Percentiles rank a stretch among this genome's conserved stretches.
Evolutionary conservation across 2,888 invertebrate species (phyloP).

Genomic region (Eilema griseolum): DNA sequence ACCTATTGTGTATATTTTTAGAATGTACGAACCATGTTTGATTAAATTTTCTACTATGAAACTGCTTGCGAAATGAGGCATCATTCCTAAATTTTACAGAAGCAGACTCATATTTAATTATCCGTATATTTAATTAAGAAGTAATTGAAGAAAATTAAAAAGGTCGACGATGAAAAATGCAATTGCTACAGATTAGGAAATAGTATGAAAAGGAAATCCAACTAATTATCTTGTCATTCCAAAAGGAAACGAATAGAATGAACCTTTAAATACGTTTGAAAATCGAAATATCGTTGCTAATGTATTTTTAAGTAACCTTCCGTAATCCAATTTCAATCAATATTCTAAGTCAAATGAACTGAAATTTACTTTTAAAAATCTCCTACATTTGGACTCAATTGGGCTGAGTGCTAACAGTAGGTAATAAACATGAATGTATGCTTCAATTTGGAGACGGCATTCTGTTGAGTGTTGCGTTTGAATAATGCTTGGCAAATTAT

Average conservation of each 20-base stretch:
- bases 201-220: slow-evolving; percentile 20
- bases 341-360: slow-evolving; percentile 57
- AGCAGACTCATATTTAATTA: not conserved
- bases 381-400: slow-evolving; percentile 54
- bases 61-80: no score
- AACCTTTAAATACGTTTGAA: slow-evolving; percentile 29
- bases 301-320: slow-evolving; percentile 51
- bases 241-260: slow-evolving; percentile 28
- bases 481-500: slow-evolving; percentile 10
- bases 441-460: not conserved
- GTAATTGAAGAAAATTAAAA: slow-evolving; percentile 12
- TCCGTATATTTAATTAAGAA: not conserved
- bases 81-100: not conserved
- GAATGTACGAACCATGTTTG: no score
- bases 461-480: slow-evolving; percentile 5
- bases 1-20: not conserved
- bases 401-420: slow-evolving; percentile 42
- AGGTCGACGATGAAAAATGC: slow-evolving; percentile 2
- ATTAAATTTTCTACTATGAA: no score
- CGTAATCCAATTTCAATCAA: slow-evolving; percentile 50
- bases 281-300: slow-evolving; percentile 37
- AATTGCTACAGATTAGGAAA: slow-evolving; percentile 8
- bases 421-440: slow-evolving; percentile 14
- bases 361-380: slow-evolving; percentile 57
- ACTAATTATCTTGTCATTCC: slow-evolving; percentile 29